These are phyloP conservation scores for Psophia crepitans DNA, from an alignment of 2,113 vertebrate species.

Conservation along the genomic window DNA sequence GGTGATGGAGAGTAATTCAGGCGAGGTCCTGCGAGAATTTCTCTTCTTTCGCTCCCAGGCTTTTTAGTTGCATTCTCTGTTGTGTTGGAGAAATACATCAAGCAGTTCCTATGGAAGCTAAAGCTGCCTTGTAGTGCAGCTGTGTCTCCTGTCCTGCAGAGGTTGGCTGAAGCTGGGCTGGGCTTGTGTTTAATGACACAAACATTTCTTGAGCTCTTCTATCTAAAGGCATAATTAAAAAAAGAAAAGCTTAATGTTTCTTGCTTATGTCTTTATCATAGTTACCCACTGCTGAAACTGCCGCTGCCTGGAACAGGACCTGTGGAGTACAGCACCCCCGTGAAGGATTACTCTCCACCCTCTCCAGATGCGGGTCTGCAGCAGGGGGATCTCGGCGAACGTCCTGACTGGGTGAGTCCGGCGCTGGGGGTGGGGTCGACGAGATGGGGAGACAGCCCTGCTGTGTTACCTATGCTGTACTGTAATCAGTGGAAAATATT, in stretches of 20 bases:
- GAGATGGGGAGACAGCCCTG: background rate
- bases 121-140: rapidly evolving
- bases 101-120: background rate
- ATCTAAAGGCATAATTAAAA: background rate
- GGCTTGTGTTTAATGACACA: rapidly evolving
- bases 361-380: conserved; percentile 35
- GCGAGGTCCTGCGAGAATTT: background rate
- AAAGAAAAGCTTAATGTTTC: background rate
- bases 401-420: conserved; percentile 80
- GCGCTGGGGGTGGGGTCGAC: background rate
- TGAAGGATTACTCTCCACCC: conserved; percentile 87
- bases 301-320: conserved; percentile 93
- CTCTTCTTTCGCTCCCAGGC: background rate
- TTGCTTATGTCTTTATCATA: background rate
- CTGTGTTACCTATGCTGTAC: rapidly evolving
- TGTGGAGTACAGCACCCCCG: conserved; percentile 90
- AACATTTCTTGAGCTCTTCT: background rate
- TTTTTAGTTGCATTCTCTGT: background rate
- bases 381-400: conserved; percentile 77
- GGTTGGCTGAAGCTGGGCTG: no score
- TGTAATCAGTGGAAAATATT: rapidly evolving
- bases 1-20: no score
- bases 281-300: conserved; percentile 92
- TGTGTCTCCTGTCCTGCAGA: background rate
- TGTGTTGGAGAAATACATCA: background rate